A percentile compares a stretch with the other conserved stretches of the same genome.
phyloP scores from a whole-genome alignment of 2,888 invertebrate genomes.

The Barypeithes pellucidus region DNA sequence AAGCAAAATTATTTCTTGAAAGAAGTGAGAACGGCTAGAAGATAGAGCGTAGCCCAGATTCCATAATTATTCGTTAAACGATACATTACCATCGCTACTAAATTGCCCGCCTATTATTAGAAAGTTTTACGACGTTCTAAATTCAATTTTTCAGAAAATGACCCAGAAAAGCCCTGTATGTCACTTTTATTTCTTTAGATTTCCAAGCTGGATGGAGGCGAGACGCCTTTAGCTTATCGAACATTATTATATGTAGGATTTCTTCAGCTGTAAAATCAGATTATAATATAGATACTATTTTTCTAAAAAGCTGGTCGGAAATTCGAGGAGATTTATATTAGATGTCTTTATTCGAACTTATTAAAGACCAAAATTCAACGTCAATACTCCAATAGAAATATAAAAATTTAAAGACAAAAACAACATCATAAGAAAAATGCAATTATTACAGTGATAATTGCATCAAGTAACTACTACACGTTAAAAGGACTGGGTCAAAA shows the following conservation, averaged over 20 bases:
- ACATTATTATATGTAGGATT: constrained; percentile 41
- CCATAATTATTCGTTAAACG: constrained; percentile 31
- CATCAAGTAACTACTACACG: no score
- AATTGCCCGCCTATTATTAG: constrained; percentile 33
- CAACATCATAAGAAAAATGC: no score
- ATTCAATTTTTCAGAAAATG: constrained; percentile 48
- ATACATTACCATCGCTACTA: constrained; percentile 18
- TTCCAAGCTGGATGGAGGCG: constrained; percentile 32
- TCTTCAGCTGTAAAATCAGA: constrained; percentile 26
- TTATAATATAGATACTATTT: constrained; percentile 17
- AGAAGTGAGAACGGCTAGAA: not conserved
- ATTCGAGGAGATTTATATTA: no score
- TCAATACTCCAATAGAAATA: no score
- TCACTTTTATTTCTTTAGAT: constrained; percentile 41
- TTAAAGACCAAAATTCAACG: no score
- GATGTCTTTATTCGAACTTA: no score
- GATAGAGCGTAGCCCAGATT: not conserved
- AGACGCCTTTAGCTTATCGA: constrained; percentile 36
- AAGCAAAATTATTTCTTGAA: not conserved
- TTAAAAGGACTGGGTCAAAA: no score
- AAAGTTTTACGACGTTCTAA: constrained; percentile 45
- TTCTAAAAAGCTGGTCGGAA: not conserved
- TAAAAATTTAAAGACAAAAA: no score
- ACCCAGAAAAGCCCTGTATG: constrained; percentile 41
- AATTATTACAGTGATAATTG: no score